These are phyloP conservation scores for Micromesistius poutassou DNA, from an alignment of 2,797 vertebrate genomes.

Conservation along the genomic window DNA sequence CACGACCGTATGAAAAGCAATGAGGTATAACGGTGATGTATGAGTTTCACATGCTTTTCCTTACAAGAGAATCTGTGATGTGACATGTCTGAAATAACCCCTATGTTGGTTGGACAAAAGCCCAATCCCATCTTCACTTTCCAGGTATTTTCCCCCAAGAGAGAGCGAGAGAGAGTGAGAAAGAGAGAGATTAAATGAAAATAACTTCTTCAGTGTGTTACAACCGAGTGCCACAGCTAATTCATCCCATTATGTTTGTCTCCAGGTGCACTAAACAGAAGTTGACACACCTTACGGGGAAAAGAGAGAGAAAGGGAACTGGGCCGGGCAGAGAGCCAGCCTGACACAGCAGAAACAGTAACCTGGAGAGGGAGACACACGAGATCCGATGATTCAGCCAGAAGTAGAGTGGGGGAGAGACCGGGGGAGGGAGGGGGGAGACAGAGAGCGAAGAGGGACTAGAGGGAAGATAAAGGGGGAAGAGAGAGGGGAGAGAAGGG, in stretches of 20 bases:
- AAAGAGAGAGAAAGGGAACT: background rate
- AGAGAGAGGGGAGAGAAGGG: background rate
- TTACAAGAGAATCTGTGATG: background rate
- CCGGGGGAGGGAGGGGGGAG: background rate
- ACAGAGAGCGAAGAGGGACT: background rate
- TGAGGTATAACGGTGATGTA: background rate
- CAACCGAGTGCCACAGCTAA: background rate
- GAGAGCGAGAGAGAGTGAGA: background rate
- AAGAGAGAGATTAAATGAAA: conserved; percentile 26
- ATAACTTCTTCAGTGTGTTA: conserved; percentile 18
- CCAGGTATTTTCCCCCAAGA: background rate
- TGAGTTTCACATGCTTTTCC: background rate
- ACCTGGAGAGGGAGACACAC: conserved; percentile 71
- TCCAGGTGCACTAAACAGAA: conserved; percentile 64
- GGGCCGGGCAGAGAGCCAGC: conserved; percentile 63
- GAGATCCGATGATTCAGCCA: conserved; percentile 75
- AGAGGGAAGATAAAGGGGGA: background rate
- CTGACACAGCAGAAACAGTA: conserved; percentile 75
- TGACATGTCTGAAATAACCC: background rate
- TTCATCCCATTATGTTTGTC: conserved; percentile 47
- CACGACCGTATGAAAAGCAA: conserved; percentile 26
- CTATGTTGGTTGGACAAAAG: background rate
- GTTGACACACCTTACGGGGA: conserved; percentile 67
- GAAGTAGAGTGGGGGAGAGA: conserved; percentile 39
- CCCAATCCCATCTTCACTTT: background rate